Evolutionary conservation across 2,113 vertebrate genomes (phyloP), one percentile per base, ranked within the genome.

Genomic region (Cyphomyrus discorhynchus): DNA sequence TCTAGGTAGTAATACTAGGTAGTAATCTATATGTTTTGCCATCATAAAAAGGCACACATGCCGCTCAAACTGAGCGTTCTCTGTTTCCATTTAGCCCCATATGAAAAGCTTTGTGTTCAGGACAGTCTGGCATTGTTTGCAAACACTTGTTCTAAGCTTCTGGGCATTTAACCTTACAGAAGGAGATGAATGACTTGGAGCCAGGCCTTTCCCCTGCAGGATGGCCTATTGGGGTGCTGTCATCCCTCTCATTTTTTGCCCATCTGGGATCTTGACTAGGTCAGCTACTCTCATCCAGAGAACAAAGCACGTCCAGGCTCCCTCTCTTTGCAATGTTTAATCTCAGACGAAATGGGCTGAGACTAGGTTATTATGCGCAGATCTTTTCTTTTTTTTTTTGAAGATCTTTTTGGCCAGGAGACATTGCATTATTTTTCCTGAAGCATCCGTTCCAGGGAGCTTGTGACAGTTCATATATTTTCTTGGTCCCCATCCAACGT

Each of bases 191-290:
- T 11, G 45, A 86, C 46, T 50, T 86, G 45, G 46, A 86, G 24
- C 83, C 46, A 86, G 35, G 82, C 39, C 82, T 11, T 56, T 11
- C 1, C 42, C 82, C 47, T 3, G 82, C 82, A 45, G 82, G 82
- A 85, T 49, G 8, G 82, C 21, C 47, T 50, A 31, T 24, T 50
- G 42, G 19, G 39, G 19, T 27, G 45, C 82, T 49, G 82, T 49
- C 82, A 45, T 27, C 82, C 21, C 45, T 85, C 46, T 50, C 83
- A 50, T 50, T 86, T 86, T n/a, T 86, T 47, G 47, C 45, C 83
- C 46, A 86, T 86, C 45, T 86, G 83, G 83, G 83, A 86, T 86
- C 46, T 49, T 46, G 47, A 50, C 47, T 86, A 47, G 45, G 83
- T 86, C 83, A 86, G 83, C 83, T 27, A 49, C 83, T 31, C 24